phyloP scores from a whole-genome alignment of 1,140 invertebrate species.

The Vanessa tameamea region DNA sequence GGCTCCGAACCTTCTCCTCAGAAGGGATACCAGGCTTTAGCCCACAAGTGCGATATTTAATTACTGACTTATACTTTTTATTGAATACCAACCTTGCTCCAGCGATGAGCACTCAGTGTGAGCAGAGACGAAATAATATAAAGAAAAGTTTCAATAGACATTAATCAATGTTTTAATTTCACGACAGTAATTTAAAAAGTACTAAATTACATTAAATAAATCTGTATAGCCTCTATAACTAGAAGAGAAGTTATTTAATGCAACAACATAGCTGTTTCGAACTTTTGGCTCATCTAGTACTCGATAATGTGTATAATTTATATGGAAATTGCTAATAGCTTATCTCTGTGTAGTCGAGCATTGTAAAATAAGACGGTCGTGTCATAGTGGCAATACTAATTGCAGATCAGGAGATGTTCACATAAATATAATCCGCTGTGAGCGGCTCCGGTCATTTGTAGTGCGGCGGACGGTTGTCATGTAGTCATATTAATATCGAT shows the following conservation, averaged over 20 bases:
- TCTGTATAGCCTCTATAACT: too few relatives aligned
- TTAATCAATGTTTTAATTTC: too few relatives aligned
- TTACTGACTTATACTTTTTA: too few relatives aligned
- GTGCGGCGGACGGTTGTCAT: constrained; percentile 70
- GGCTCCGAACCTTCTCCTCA: too few relatives aligned
- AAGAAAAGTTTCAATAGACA: too few relatives aligned
- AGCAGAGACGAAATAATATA: too few relatives aligned
- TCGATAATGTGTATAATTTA: constrained; percentile 1
- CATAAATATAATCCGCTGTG: constrained; percentile 63
- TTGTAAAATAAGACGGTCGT: constrained; percentile 11
- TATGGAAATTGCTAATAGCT: constrained; percentile 8
- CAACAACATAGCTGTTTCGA: background rate
- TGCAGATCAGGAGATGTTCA: constrained; percentile 63
- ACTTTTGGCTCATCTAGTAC: background rate
- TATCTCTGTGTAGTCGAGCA: background rate
- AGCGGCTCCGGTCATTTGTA: constrained; percentile 73
- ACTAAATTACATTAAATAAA: too few relatives aligned
- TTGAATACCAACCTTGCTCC: too few relatives aligned
- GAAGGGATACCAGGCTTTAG: too few relatives aligned
- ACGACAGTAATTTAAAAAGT: too few relatives aligned
- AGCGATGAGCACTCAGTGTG: too few relatives aligned
- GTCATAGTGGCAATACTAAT: constrained; percentile 57
- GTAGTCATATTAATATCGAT: constrained; percentile 77
- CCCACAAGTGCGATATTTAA: too few relatives aligned
- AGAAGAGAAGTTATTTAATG: background rate